A percentile compares a stretch with the other conserved stretches of the same genome.
Evolutionary conservation across 2,888 invertebrate genomes (phyloP).

Genomic region (Celastrina argiolus): DNA sequence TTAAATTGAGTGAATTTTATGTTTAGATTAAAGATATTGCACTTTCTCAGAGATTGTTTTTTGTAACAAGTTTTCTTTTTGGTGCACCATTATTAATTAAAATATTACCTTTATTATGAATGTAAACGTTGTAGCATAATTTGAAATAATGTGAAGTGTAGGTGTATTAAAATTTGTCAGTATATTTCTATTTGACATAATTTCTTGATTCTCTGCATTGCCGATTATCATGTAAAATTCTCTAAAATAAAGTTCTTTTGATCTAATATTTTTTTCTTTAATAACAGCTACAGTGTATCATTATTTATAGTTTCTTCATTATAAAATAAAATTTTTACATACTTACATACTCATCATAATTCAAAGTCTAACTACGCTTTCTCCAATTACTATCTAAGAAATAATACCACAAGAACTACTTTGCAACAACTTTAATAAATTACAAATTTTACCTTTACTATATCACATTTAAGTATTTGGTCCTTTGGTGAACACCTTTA

Average conservation of each 20-base stretch:
- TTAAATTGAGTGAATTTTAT: conserved; percentile 47
- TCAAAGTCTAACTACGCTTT: neutral
- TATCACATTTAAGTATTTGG: conserved; percentile 51
- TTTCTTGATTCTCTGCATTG: conserved; percentile 76
- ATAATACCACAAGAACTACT: conserved; percentile 29
- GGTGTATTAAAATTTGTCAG: conserved; percentile 69
- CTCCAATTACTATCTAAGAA: conserved; percentile 7
- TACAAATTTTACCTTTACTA: conserved; percentile 32
- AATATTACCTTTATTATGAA: conserved; percentile 56
- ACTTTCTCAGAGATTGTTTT: conserved; percentile 54
- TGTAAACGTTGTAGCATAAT: conserved; percentile 66
- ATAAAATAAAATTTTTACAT: neutral
- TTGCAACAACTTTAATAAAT: conserved; percentile 16
- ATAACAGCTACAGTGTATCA: neutral
- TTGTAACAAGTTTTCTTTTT: conserved; percentile 49
- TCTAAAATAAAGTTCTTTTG: conserved; percentile 79
- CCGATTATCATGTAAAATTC: conserved; percentile 77
- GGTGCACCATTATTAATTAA: conserved; percentile 58
- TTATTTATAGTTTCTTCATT: too few species aligned
- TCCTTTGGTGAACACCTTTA: conserved; percentile 67
- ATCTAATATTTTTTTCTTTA: conserved; percentile 45
- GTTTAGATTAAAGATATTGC: conserved; percentile 56
- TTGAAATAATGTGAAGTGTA: conserved; percentile 66
- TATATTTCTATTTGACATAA: conserved; percentile 72
- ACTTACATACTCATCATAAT: neutral